Evolutionary conservation across 2,113 vertebrate genomes (phyloP).

Genomic region (Azemiops feae): DNA sequence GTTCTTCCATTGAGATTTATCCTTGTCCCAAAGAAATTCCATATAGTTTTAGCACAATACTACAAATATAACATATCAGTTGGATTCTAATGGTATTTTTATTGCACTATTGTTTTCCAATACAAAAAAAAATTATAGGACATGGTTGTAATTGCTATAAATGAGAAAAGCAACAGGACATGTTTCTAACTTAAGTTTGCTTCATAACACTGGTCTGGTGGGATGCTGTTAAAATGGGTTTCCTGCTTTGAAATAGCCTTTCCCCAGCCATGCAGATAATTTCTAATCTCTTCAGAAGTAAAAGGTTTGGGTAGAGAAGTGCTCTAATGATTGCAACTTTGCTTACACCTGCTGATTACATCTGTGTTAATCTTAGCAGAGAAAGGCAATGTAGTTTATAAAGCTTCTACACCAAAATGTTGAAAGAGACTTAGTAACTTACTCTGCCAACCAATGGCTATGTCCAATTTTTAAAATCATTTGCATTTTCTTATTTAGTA

Average conservation of each 20-base stretch:
- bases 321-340: background rate
- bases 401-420: background rate
- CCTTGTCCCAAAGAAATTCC: background rate
- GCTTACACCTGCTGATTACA: background rate
- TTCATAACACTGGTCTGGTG: background rate
- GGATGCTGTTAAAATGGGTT: background rate
- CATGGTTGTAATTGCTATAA: background rate
- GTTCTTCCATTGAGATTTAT: background rate
- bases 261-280: constrained; percentile 18
- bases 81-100: background rate
- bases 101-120: background rate
- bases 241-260: constrained; percentile 4
- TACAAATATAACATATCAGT: background rate
- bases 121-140: background rate
- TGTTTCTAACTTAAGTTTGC: background rate
- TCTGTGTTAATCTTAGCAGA: background rate
- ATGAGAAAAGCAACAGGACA: background rate
- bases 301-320: constrained; percentile 1
- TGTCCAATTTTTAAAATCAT: background rate
- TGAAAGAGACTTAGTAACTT: background rate
- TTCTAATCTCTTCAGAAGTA: background rate
- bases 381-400: background rate
- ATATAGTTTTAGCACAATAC: too few species aligned
- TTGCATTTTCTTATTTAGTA: background rate
- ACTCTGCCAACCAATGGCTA: background rate